Evolutionary conservation across 1,140 invertebrate genomes (phyloP).

Genomic region (Xylocopa sonorina): DNA sequence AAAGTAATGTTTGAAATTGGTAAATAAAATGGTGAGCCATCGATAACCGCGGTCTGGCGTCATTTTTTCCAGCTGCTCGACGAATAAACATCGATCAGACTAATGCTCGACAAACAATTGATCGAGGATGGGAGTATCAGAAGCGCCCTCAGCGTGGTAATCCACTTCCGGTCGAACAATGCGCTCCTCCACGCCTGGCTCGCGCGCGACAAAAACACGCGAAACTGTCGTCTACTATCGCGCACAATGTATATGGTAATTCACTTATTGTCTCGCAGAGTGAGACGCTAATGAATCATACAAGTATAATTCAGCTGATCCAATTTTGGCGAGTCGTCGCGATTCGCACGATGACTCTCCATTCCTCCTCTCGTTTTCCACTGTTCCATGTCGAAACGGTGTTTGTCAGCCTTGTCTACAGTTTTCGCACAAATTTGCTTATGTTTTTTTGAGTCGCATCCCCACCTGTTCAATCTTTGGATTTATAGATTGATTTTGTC

Average conservation of each 20-base stretch:
- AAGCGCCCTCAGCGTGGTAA: not conserved
- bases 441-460: too few relatives aligned
- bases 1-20: too few relatives aligned
- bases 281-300: slow-evolving; percentile 55
- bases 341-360: slow-evolving; percentile 1
- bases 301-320: slow-evolving; percentile 53
- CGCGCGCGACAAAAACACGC: slow-evolving; percentile 16
- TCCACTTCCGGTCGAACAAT: slow-evolving; percentile 33
- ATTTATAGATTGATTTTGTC: too few relatives aligned
- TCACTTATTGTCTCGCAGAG: slow-evolving; percentile 46
- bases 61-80: too few relatives aligned
- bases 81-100: slow-evolving; percentile 3
- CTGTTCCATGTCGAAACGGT: too few relatives aligned
- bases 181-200: not conserved
- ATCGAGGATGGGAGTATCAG: slow-evolving; percentile 14
- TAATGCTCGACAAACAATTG: slow-evolving; percentile 12
- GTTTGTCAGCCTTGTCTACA: too few relatives aligned
- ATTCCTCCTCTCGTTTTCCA: too few relatives aligned
- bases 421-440: too few relatives aligned
- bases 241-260: slow-evolving; percentile 46
- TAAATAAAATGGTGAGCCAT: too few relatives aligned
- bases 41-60: too few relatives aligned
- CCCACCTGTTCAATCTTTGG: too few relatives aligned
- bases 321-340: slow-evolving; percentile 31
- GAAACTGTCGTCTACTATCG: slow-evolving; percentile 31